Evolutionary conservation across 2,888 invertebrate species (phyloP).

Genomic region (Cheilosia soror): DNA sequence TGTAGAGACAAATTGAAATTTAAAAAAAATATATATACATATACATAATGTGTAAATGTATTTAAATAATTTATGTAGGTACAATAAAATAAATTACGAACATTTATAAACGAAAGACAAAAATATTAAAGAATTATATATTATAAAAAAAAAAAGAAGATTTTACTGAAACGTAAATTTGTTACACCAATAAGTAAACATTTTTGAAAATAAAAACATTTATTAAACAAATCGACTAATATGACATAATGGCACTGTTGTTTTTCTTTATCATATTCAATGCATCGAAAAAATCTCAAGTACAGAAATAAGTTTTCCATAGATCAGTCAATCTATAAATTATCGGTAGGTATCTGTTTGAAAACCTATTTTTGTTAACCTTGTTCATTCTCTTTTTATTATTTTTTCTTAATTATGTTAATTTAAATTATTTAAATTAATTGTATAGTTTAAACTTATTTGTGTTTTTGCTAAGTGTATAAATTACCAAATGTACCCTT

Average conservation of each 20-base stretch:
- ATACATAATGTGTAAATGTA: background rate
- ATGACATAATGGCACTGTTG: background rate
- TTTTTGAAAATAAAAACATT: constrained; percentile 38
- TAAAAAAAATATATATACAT: background rate
- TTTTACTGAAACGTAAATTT: constrained; percentile 15
- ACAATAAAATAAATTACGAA: constrained; percentile 23
- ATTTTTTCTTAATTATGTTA: too few species aligned
- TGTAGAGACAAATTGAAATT: background rate
- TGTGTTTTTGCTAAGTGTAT: too few species aligned
- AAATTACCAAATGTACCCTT: too few species aligned
- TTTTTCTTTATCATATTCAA: background rate
- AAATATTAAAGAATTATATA: constrained; percentile 8
- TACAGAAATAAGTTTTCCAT: too few species aligned
- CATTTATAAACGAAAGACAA: constrained; percentile 18
- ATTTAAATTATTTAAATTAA: too few species aligned
- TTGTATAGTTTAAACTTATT: too few species aligned
- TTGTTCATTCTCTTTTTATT: too few species aligned
- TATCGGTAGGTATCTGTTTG: too few species aligned
- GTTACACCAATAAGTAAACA: constrained; percentile 41
- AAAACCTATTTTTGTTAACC: too few species aligned
- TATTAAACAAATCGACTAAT: constrained; percentile 47
- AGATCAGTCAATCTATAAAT: too few species aligned
- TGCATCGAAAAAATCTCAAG: too few species aligned
- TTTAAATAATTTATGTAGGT: background rate
- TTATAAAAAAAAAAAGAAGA: too few species aligned